These are phyloP conservation scores for human DNA, from an alignment of 2,113 vertebrate genomes.

Conservation along the genomic window DNA sequence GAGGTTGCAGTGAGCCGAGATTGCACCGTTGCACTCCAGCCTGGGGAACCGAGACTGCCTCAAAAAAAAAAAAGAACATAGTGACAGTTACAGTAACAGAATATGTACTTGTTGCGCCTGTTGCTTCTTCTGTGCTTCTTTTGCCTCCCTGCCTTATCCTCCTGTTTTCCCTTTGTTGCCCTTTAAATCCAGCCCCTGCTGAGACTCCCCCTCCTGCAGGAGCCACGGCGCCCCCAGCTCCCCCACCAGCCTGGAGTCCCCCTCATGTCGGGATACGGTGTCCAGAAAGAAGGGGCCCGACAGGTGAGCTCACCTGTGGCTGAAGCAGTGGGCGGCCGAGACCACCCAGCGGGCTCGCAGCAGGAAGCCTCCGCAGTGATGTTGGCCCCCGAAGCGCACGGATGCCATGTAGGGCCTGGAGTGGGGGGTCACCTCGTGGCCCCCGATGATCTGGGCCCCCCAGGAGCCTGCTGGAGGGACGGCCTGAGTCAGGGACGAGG, in stretches of 20 bases:
- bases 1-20: too few relatives aligned
- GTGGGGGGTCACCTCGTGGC: slow-evolving; percentile 81
- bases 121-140: not conserved
- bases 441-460: slow-evolving; percentile 84
- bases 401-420: slow-evolving; percentile 90
- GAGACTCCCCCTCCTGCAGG: not conserved
- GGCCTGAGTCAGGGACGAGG: not conserved
- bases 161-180: not conserved
- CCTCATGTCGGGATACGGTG: too few relatives aligned
- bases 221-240: not conserved
- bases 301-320: not conserved
- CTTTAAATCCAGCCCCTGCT: not conserved
- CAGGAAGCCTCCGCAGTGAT: slow-evolving; percentile 82
- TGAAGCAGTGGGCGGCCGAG: slow-evolving; percentile 83
- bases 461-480: slow-evolving; percentile 73
- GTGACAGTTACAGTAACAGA: too few relatives aligned
- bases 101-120: not conserved
- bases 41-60: too few relatives aligned
- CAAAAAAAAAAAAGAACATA: too few relatives aligned
- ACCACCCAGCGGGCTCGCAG: slow-evolving; percentile 81
- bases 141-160: not conserved
- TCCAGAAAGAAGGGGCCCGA: fast-evolving
- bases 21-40: too few relatives aligned
- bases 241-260: not conserved
- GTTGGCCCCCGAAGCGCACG: slow-evolving; percentile 71